A percentile compares a stretch with the other conserved stretches of the same genome.
Conservation (phyloP, 2,113 vertebrate genomes). For the Corapipo altera region DNA sequence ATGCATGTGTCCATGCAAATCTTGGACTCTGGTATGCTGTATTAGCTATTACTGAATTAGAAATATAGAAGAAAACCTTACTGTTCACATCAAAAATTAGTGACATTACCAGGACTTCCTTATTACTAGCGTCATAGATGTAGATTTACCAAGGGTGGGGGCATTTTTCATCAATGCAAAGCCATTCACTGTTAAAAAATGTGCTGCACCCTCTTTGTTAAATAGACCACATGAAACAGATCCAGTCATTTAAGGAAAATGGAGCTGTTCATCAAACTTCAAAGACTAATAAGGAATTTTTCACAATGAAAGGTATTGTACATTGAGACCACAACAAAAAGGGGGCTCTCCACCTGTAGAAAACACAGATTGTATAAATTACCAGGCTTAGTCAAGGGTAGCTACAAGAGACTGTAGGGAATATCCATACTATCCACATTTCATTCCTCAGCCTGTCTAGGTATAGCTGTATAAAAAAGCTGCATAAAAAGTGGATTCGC, state of each 20-base stretch:
- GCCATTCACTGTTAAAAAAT: constrained; percentile 24
- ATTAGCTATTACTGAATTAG: not conserved
- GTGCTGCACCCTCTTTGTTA: constrained; percentile 26
- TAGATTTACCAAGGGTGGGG: constrained; percentile 28
- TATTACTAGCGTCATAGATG: not conserved
- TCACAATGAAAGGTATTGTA: not conserved
- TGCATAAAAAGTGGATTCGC: not conserved
- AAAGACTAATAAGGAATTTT: not conserved
- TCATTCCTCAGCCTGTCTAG: not conserved
- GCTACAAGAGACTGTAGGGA: not conserved
- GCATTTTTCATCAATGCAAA: not conserved
- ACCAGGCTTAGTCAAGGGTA: not conserved
- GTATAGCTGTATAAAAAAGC: not conserved
- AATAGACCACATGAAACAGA: not conserved
- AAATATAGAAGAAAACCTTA: not conserved
- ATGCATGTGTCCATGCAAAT: not conserved
- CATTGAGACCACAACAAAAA: not conserved
- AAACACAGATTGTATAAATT: not conserved
- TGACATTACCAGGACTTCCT: constrained; percentile 8
- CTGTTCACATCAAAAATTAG: not conserved
- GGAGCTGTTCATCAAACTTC: not conserved
- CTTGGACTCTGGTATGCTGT: not conserved
- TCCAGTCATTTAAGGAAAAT: constrained; percentile 8
- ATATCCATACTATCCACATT: not conserved
- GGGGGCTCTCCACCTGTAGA: not conserved